phyloP scores from a whole-genome alignment of 2,888 invertebrate genomes.

The Drosophila eohydei region DNA sequence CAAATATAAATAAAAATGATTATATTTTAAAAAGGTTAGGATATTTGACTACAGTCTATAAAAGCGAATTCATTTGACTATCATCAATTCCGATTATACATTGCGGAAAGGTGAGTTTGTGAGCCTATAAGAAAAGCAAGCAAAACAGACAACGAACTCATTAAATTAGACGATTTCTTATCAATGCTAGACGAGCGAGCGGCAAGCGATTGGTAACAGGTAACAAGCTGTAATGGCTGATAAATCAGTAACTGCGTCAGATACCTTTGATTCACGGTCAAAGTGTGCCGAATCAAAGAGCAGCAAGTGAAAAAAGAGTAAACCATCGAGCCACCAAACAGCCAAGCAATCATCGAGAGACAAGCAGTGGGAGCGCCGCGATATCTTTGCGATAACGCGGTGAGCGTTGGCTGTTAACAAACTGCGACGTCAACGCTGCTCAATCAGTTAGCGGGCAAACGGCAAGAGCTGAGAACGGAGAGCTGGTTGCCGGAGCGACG shows the following conservation, averaged over 20 bases:
- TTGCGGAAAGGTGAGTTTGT: background rate
- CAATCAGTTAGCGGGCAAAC: constrained; percentile 73
- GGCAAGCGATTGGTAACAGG: constrained; percentile 31
- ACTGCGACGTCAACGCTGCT: constrained; percentile 57
- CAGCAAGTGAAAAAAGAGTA: constrained; percentile 47
- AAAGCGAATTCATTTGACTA: background rate
- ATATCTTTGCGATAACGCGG: constrained; percentile 66
- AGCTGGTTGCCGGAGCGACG: constrained; percentile 18
- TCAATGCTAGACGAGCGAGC: constrained; percentile 38
- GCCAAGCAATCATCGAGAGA: constrained; percentile 21
- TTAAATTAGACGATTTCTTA: constrained; percentile 37
- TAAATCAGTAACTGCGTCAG: constrained; percentile 37
- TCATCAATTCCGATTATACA: background rate
- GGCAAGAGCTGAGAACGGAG: constrained; percentile 50
- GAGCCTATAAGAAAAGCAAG: constrained; percentile 23
- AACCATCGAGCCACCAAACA: constrained; percentile 14
- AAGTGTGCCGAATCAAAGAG: constrained; percentile 19
- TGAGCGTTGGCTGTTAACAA: constrained; percentile 27
- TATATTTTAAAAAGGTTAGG: background rate
- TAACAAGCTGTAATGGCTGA: constrained; percentile 53
- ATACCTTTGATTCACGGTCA: constrained; percentile 17
- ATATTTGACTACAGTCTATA: background rate
- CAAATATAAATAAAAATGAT: background rate
- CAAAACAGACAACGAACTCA: constrained; percentile 29
- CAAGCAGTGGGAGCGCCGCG: constrained; percentile 16